These are phyloP conservation scores for Scaptomyza polygonia DNA, from an alignment of 2,888 invertebrate genomes.

Conservation along the genomic window DNA sequence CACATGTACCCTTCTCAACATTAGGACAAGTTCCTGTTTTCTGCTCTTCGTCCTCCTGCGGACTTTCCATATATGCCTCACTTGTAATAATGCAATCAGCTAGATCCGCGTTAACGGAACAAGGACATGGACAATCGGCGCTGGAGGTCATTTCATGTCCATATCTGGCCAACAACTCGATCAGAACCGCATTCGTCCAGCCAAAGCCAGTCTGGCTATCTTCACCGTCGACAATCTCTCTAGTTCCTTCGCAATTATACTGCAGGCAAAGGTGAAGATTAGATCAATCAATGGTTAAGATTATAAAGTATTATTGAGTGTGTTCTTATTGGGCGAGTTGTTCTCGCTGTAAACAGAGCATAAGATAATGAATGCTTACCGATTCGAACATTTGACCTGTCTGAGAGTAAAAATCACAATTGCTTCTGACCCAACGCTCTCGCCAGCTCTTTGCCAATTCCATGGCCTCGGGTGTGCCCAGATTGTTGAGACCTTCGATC, in stretches of 20 bases:
- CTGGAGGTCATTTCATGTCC: slow-evolving; percentile 83
- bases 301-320: not conserved
- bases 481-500: slow-evolving; percentile 90
- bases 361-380: slow-evolving; percentile 85
- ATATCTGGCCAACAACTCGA: slow-evolving; percentile 91
- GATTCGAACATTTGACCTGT: slow-evolving; percentile 92
- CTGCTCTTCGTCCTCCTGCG: not conserved
- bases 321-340: no score
- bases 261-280: slow-evolving; percentile 69
- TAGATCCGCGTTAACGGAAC: not conserved
- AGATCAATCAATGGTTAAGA: not conserved
- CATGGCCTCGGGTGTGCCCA: slow-evolving; percentile 87
- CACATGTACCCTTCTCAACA: no score
- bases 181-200: slow-evolving; percentile 95
- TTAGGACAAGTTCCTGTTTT: no score
- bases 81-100: slow-evolving; percentile 36
- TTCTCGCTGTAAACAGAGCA: not conserved
- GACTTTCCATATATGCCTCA: slow-evolving; percentile 10
- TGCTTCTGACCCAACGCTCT: slow-evolving; percentile 91
- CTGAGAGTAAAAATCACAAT: slow-evolving; percentile 89
- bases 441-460: slow-evolving; percentile 89
- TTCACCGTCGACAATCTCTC: slow-evolving; percentile 91
- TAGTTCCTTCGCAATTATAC: slow-evolving; percentile 87
- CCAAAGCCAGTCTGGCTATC: slow-evolving; percentile 96
- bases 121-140: not conserved